Evolutionary conservation across 2,888 invertebrate species (phyloP).

Genomic region (Augochlorella aurata): DNA sequence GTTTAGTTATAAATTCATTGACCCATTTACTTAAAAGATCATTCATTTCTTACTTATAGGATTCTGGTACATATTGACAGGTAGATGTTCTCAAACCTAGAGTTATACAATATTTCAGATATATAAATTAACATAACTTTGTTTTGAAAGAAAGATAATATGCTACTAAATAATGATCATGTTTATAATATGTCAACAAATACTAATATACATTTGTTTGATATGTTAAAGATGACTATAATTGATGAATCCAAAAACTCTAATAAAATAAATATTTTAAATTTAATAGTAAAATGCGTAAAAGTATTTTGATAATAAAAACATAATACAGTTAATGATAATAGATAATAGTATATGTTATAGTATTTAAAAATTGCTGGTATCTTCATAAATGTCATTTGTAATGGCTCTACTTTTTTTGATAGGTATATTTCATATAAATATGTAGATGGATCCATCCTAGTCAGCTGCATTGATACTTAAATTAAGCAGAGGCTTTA

Average conservation of each 20-base stretch:
- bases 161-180: slow-evolving; percentile 17
- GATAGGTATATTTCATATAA: slow-evolving; percentile 19
- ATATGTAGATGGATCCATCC: slow-evolving; percentile 13
- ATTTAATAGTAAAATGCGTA: neutral
- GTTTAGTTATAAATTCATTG: slow-evolving; percentile 20
- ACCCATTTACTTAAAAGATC: slow-evolving; percentile 51
- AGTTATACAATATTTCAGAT: slow-evolving; percentile 35
- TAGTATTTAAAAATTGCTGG: neutral
- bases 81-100: slow-evolving; percentile 63
- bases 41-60: slow-evolving; percentile 77
- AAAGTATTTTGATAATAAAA: neutral
- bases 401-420: neutral
- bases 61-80: slow-evolving; percentile 77
- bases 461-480: slow-evolving; percentile 21
- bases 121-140: slow-evolving; percentile 46
- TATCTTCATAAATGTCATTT: neutral
- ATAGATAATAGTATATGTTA: neutral
- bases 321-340: neutral
- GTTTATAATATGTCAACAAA: slow-evolving; percentile 15
- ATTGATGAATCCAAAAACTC: slow-evolving; percentile 9
- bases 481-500: slow-evolving; percentile 43
- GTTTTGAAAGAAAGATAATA: neutral
- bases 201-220: slow-evolving; percentile 28
- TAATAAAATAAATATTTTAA: neutral
- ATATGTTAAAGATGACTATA: slow-evolving; percentile 7